Evolutionary conservation across 1,140 invertebrate species (phyloP).

Genomic region (Drosophila lacertosa): DNA sequence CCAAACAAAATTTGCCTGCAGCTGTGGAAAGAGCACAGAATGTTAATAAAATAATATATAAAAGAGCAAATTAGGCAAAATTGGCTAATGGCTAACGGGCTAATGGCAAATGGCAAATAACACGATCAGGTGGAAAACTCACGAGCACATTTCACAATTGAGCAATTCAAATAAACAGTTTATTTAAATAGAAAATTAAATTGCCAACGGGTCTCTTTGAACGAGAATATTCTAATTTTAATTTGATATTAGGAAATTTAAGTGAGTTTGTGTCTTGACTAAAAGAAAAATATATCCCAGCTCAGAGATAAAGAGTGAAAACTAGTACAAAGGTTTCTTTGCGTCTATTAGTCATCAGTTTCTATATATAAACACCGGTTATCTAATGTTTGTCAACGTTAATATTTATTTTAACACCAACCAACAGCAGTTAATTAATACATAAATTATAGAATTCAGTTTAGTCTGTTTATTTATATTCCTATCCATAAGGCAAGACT

Average conservation of each 20-base stretch:
- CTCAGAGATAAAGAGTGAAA: neutral
- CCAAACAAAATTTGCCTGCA: neutral
- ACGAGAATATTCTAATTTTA: neutral
- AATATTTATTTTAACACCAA: neutral
- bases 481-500: neutral
- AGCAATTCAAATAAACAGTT: conserved; percentile 59
- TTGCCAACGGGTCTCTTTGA: neutral
- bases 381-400: neutral
- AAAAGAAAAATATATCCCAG: no score
- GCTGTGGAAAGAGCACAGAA: conserved; percentile 13
- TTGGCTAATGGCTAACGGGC: conserved; percentile 15
- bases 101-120: conserved; percentile 19
- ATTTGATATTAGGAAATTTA: neutral
- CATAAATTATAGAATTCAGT: neutral
- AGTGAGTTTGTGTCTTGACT: neutral
- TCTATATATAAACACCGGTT: neutral
- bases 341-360: neutral
- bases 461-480: neutral
- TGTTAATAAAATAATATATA: conserved; percentile 35
- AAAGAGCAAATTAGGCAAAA: conserved; percentile 37
- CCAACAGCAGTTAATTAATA: neutral
- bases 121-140: conserved; percentile 28
- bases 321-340: neutral
- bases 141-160: conserved; percentile 8
- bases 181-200: conserved; percentile 44